Evolutionary conservation across 2,888 invertebrate genomes (phyloP).

Genomic region (Cephus rjabovi): DNA sequence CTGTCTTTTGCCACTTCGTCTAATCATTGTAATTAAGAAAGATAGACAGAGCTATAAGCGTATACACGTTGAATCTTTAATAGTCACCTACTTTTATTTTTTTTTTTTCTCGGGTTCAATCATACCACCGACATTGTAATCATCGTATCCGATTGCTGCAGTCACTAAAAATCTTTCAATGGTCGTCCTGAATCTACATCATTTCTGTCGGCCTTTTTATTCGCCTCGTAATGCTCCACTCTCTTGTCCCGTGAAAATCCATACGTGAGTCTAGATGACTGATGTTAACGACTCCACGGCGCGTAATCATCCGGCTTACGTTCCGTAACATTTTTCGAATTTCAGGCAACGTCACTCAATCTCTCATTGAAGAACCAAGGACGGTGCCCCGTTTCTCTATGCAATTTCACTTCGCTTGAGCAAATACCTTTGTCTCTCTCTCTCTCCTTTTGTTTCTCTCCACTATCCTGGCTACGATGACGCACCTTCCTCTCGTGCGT

Average conservation of each 20-base stretch:
- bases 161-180: not conserved
- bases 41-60: not conserved
- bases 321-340: not conserved
- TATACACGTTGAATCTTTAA: not conserved
- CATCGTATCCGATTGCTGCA: not conserved
- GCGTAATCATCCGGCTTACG: not conserved
- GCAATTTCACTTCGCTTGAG: not conserved
- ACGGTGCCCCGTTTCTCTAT: not conserved
- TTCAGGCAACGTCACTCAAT: not conserved
- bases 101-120: not conserved
- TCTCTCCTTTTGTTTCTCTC: not conserved
- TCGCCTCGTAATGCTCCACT: not conserved
- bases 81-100: not conserved
- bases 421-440: not conserved
- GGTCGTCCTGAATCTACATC: not conserved
- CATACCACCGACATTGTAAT: not conserved
- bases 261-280: not conserved
- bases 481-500: not conserved
- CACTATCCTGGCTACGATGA: not conserved
- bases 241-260: not conserved
- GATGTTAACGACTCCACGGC: not conserved
- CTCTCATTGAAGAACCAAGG: not conserved
- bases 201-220: not conserved
- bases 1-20: not conserved
- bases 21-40: not conserved